A percentile compares a stretch with the other conserved stretches of the same genome.
Conservation (phyloP, 1,140 invertebrate genomes). For the Psix sp. region DNA sequence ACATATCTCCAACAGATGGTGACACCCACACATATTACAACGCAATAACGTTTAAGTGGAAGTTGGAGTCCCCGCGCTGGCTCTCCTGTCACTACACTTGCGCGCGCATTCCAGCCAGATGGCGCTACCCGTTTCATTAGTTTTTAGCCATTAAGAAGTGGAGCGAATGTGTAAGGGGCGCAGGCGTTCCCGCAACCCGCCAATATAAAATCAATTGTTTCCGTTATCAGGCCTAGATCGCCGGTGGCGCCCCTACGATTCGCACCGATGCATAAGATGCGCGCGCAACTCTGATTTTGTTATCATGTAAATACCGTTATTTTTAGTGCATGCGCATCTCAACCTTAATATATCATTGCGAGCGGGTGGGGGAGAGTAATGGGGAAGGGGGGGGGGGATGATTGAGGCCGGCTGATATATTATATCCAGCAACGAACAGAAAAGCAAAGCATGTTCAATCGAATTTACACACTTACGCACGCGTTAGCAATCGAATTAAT, state of each 20-base stretch:
- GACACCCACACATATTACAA: too few species aligned
- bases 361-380: not conserved
- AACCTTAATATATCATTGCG: not conserved
- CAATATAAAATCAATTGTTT: constrained; percentile 30
- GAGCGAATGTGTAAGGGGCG: not conserved
- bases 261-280: not conserved
- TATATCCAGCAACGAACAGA: constrained; percentile 50
- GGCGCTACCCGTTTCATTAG: too few species aligned
- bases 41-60: too few species aligned
- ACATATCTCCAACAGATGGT: too few species aligned
- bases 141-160: constrained; percentile 4
- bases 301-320: constrained; percentile 24
- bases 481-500: constrained; percentile 55
- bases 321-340: not conserved
- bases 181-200: constrained; percentile 10
- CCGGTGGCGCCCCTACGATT: constrained; percentile 7
- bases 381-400: not conserved
- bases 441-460: constrained; percentile 52
- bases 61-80: too few species aligned
- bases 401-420: not conserved
- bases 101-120: too few species aligned
- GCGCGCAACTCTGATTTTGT: constrained; percentile 7
- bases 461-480: constrained; percentile 51
- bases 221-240: constrained; percentile 35
- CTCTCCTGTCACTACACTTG: too few species aligned